Conservation (phyloP, 2,113 vertebrate genomes). For the Oncorhynchus keta region DNA sequence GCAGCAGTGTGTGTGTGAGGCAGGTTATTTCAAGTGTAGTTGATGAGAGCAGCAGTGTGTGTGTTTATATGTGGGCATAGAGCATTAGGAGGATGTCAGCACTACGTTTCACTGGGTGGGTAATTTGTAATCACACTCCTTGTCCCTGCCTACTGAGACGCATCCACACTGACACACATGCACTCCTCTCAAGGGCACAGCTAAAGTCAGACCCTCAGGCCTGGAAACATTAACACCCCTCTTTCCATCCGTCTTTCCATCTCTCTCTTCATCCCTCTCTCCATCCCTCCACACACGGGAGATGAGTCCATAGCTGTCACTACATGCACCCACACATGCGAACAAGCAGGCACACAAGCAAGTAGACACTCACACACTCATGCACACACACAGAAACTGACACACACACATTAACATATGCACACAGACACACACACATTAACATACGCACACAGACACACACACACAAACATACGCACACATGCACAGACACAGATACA, state of each 20-base stretch:
- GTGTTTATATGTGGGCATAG: conserved; percentile 23
- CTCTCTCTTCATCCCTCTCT: conserved; percentile 20
- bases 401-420: conserved; percentile 13
- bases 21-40: conserved; percentile 15
- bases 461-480: not conserved
- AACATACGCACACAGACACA: conserved; percentile 15
- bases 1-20: conserved; percentile 6
- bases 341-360: conserved; percentile 28
- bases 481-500: not conserved
- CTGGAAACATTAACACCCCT: conserved; percentile 58
- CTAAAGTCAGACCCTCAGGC: conserved; percentile 57
- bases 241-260: conserved; percentile 53
- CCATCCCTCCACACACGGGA: conserved; percentile 35
- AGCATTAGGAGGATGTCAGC: conserved; percentile 27
- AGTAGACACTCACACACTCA: not conserved
- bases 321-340: not conserved
- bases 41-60: conserved; percentile 20
- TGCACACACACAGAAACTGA: conserved; percentile 9
- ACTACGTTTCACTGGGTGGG: conserved; percentile 16
- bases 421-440: conserved; percentile 18
- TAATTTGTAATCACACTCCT: conserved; percentile 44
- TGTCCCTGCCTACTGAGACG: conserved; percentile 17
- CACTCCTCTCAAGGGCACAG: conserved; percentile 62
- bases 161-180: conserved; percentile 22
- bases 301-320: conserved; percentile 39